These are phyloP conservation scores for Oryzaephilus surinamensis DNA, from an alignment of 1,140 invertebrate genomes.

Conservation along the genomic window DNA sequence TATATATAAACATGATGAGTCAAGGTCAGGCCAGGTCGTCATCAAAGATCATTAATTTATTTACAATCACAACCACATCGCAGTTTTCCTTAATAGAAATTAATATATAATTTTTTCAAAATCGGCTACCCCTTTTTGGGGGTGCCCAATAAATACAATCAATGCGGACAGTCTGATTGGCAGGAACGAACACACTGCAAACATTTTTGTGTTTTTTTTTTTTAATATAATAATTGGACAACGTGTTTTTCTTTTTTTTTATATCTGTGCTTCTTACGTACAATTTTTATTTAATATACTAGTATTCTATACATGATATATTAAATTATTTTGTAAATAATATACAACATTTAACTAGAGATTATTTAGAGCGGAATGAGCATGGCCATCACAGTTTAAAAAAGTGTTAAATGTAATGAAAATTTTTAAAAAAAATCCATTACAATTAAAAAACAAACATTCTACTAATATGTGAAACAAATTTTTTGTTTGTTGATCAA, in stretches of 20 bases:
- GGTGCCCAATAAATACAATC: slow-evolving; percentile 8
- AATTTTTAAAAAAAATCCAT: no score
- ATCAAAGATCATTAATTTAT: slow-evolving; percentile 28
- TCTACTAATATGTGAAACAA: no score
- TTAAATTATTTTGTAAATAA: no score
- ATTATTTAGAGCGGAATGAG: slow-evolving; percentile 24
- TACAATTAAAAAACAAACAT: no score
- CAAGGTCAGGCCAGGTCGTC: slow-evolving; percentile 31
- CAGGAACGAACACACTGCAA: slow-evolving; percentile 24
- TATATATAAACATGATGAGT: slow-evolving; percentile 24
- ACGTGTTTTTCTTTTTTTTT: no score
- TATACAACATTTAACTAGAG: no score
- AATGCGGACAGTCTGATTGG: slow-evolving; percentile 27
- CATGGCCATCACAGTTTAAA: slow-evolving; percentile 24
- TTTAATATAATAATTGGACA: no score
- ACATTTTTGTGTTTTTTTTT: no score
- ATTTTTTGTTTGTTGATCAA: no score
- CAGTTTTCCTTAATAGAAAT: slow-evolving; percentile 2
- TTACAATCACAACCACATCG: slow-evolving; percentile 30
- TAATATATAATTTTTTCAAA: neutral
- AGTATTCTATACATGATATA: no score
- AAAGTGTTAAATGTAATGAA: slow-evolving; percentile 7
- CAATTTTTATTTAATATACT: no score
- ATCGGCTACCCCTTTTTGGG: neutral
- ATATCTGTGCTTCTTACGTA: no score